These are phyloP conservation scores for Drosophila diplacantha DNA, from an alignment of 2,888 invertebrate species.

Conservation along the genomic window DNA sequence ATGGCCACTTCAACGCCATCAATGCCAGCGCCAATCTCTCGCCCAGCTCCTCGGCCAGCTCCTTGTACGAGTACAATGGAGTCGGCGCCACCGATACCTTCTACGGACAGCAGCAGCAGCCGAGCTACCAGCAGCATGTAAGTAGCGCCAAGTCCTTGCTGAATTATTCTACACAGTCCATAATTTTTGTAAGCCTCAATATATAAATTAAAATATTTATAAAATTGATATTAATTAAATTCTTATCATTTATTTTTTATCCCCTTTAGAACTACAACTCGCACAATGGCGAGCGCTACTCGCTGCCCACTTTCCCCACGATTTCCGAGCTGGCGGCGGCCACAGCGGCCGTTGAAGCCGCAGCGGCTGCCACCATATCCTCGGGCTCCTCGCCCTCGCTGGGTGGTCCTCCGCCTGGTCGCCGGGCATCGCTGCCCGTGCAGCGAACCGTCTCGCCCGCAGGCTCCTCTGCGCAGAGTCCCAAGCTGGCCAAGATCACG, in stretches of 20 bases:
- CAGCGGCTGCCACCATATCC: slow-evolving; percentile 32
- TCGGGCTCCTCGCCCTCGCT: slow-evolving; percentile 27
- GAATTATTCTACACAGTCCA: neutral
- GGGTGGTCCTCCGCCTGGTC: slow-evolving; percentile 79
- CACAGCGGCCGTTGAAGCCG: slow-evolving; percentile 65
- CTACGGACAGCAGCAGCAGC: slow-evolving; percentile 55
- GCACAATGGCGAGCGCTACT: slow-evolving; percentile 82
- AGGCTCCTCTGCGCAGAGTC: slow-evolving; percentile 62
- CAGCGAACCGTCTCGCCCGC: slow-evolving; percentile 88
- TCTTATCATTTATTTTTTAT: neutral
- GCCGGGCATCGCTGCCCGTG: slow-evolving; percentile 87
- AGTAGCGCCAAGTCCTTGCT: slow-evolving; percentile 40
- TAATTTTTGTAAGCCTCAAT: neutral
- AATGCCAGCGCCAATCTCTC: slow-evolving; percentile 65
- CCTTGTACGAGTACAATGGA: slow-evolving; percentile 76
- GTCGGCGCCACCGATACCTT: slow-evolving; percentile 63
- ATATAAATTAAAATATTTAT: neutral
- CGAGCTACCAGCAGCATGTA: slow-evolving; percentile 73
- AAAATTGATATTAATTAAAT: neutral
- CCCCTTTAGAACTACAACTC: slow-evolving; percentile 69
- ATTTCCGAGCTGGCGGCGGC: slow-evolving; percentile 83
- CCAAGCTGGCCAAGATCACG: slow-evolving; percentile 69
- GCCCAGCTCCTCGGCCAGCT: slow-evolving; percentile 71
- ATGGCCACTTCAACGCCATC: slow-evolving; percentile 78
- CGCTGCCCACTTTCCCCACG: slow-evolving; percentile 84